Base-by-base conservation (phyloP, 2,797 vertebrate genomes). In the Lindbergichthys nudifrons region DNA sequence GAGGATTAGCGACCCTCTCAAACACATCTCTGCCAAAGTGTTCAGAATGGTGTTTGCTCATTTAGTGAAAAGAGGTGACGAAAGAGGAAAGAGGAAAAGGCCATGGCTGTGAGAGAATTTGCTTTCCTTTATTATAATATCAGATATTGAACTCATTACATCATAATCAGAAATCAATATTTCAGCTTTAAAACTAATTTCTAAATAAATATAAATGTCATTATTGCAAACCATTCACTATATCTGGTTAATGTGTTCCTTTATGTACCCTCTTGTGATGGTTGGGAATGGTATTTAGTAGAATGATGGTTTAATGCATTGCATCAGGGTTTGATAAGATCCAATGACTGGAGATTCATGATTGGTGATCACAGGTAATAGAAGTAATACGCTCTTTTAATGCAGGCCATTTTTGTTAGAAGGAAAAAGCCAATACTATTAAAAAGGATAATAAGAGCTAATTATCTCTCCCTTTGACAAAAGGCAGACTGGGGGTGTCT, bases 1-100 rank as follows among this genome's bases (percentile, higher is more conserved):
- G 43, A 87, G 75, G 87, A 90, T 81, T 81, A 84, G 83, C 43
- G 64, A 54, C 57, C 70, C 73, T 85, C 80, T 82, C 68, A 59
- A 79, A 63, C 65, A 79, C 72, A 58, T 76, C 66, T 76, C 71
- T 43, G 77, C 74, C 75, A 26, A 78, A 77, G 83, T 80, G 80
- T 67, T 58, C 53, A 70, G 65, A 77, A 63, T 62, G 43, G 57
- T 77, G 73, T 78, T 78, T 75, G 65, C 60, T 79, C 68, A 57
- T 45, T 83, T 80, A 71, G 78, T 42, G 63, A 76, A 30, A 65
- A 15, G 41, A 19, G 59, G 79, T 70, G 67, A 74, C n/a, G 16
- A 19, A 58, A 73, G 46, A 36, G 32, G 7, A 36, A 36, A 36
- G 32, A 7, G 6, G 6, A 36, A 52, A 48, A 78, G 41, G 65